Evolutionary conservation across 1,140 invertebrate species (phyloP).

Genomic region (Drosophila tsacasi): DNA sequence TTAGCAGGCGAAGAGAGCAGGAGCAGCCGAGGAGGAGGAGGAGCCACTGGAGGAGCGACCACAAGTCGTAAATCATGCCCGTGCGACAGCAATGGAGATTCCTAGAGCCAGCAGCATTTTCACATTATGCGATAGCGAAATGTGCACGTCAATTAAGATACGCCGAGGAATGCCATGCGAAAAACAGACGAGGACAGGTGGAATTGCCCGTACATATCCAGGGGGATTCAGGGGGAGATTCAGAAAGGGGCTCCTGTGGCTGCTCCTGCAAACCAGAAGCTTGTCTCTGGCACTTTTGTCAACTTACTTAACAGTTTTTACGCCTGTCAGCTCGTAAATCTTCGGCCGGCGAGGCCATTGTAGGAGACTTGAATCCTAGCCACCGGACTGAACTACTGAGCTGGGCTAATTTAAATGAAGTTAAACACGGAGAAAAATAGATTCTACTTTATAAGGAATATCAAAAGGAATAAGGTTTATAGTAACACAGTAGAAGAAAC

Average conservation of each 20-base stretch:
- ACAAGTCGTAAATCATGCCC: constrained; percentile 73
- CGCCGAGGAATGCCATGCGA: constrained; percentile 72
- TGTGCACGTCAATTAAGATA: constrained; percentile 84
- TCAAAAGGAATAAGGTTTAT: neutral
- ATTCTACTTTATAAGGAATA: neutral
- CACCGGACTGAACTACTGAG: constrained; percentile 23
- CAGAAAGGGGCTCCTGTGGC: constrained; percentile 3
- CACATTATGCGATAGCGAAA: constrained; percentile 83
- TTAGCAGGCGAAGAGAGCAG: constrained; percentile 54
- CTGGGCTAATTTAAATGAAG: constrained; percentile 50
- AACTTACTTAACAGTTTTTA: constrained; percentile 84
- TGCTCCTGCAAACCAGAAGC: constrained; percentile 57
- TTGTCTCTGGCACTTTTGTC: constrained; percentile 77
- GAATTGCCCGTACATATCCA: constrained; percentile 47
- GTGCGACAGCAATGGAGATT: constrained; percentile 53
- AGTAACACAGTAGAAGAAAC: no score
- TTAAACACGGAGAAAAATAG: neutral
- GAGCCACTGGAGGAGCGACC: constrained; percentile 7
- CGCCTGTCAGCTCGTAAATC: constrained; percentile 84
- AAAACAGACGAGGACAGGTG: constrained; percentile 66
- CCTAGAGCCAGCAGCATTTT: constrained; percentile 71
- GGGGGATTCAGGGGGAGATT: neutral
- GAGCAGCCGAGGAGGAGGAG: neutral
- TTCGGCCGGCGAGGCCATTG: constrained; percentile 45
- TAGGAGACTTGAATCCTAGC: constrained; percentile 40